A percentile compares a stretch with the other conserved stretches of the same genome.
Evolutionary conservation across 2,888 invertebrate genomes (phyloP).

Genomic region (Synanthedon formicaeformis): DNA sequence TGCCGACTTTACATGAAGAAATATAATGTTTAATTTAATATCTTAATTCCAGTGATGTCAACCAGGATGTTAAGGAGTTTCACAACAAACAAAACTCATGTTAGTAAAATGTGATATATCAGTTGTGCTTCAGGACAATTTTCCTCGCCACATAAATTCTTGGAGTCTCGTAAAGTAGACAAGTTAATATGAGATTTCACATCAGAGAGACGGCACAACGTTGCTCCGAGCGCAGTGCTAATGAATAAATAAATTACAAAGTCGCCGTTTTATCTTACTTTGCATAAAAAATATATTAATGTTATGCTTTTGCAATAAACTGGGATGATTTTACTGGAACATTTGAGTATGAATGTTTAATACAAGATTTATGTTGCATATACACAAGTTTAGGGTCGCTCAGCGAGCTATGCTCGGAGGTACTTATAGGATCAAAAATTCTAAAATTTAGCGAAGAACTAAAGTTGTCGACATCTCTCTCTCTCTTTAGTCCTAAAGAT

Average conservation of each 20-base stretch:
- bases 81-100: conserved; percentile 7
- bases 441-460: too few species aligned
- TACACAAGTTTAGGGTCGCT: too few species aligned
- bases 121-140: conserved; percentile 33
- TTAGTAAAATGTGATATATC: conserved; percentile 21
- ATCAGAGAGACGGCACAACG: conserved; percentile 19
- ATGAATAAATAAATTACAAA: conserved; percentile 36
- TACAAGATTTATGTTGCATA: too few species aligned
- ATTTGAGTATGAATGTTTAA: too few species aligned
- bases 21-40: too few species aligned
- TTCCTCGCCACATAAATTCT: conserved; percentile 45
- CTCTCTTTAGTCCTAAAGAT: too few species aligned
- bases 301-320: neutral
- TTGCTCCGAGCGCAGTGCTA: conserved; percentile 21
- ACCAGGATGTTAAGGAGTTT: neutral
- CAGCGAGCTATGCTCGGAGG: too few species aligned
- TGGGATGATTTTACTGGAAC: neutral
- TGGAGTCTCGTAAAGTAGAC: conserved; percentile 35
- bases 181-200: conserved; percentile 53
- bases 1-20: too few species aligned
- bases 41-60: too few species aligned
- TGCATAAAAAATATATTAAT: conserved; percentile 11
- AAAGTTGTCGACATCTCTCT: too few species aligned
- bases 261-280: conserved; percentile 21
- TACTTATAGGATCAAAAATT: too few species aligned